phyloP scores from a whole-genome alignment of 2,888 invertebrate species.

The Lycophotia porphyrea region DNA sequence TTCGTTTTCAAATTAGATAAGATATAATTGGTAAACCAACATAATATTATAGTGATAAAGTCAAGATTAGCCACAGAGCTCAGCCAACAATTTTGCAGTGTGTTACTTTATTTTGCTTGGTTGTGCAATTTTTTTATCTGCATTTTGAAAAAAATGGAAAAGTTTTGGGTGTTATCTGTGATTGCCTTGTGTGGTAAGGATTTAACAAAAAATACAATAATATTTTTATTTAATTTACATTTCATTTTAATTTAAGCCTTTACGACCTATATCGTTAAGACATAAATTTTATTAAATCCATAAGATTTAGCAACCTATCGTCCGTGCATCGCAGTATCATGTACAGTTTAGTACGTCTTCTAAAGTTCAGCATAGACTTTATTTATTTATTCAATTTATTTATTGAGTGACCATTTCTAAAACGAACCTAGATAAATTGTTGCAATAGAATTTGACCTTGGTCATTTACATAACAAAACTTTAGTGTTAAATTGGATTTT shows the following conservation, averaged over 20 bases:
- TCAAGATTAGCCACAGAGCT: background rate
- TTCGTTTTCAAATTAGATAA: conserved; percentile 8
- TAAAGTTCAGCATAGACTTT: background rate
- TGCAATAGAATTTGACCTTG: background rate
- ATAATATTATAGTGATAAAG: conserved; percentile 15
- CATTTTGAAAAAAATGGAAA: conserved; percentile 2
- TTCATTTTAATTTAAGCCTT: background rate
- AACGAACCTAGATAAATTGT: background rate
- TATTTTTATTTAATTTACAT: background rate
- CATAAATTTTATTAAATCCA: no score
- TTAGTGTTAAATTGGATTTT: background rate
- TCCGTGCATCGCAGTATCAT: background rate
- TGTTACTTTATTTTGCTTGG: background rate
- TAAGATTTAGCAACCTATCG: no score
- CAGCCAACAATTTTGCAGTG: background rate
- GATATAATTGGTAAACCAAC: background rate
- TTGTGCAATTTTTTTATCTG: background rate
- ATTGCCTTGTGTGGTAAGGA: conserved; percentile 34
- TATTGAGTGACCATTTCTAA: background rate
- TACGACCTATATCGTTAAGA: no score
- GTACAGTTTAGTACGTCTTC: background rate
- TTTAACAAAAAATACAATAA: background rate
- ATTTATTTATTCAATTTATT: background rate
- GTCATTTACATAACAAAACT: background rate
- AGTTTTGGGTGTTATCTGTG: conserved; percentile 10